These are phyloP conservation scores for Isaurus tuberculatus DNA, from an alignment of 92 coral and sea anemone species.

Conservation along the genomic window DNA sequence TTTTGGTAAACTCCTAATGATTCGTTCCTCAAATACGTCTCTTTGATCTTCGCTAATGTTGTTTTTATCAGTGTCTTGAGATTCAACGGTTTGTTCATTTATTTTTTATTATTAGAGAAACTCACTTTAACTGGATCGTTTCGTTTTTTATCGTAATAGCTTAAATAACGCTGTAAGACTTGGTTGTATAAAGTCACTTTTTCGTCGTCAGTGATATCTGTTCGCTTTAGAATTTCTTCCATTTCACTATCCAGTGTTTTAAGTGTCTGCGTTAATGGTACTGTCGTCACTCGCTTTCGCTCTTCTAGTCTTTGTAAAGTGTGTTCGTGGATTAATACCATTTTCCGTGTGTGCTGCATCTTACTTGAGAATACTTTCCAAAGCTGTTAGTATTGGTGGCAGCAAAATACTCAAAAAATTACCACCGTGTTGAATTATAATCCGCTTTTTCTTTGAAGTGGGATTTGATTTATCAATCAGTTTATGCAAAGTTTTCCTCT, in stretches of 20 bases:
- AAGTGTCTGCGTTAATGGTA: slow-evolving; percentile 43
- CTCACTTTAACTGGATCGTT: not conserved
- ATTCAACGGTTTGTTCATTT: not conserved
- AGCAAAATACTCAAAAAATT: too few species aligned
- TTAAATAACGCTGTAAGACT: not conserved
- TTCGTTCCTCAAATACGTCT: slow-evolving; percentile 23
- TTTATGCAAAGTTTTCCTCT: too few species aligned
- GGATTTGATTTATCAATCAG: too few species aligned
- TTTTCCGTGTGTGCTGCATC: too few species aligned
- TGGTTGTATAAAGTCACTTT: not conserved
- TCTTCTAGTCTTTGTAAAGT: slow-evolving; percentile 48
- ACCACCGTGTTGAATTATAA: too few species aligned
- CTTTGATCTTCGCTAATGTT: not conserved
- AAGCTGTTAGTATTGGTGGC: too few species aligned
- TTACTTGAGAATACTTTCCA: not conserved
- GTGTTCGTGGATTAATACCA: slow-evolving; percentile 36
- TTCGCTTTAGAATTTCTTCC: slow-evolving; percentile 30
- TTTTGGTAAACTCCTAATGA: slow-evolving; percentile 27
- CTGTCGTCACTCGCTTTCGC: slow-evolving; percentile 52
- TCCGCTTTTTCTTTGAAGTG: too few species aligned
- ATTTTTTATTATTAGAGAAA: not conserved
- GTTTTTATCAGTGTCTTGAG: not conserved
- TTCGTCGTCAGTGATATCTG: slow-evolving; percentile 42
- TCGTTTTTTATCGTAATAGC: not conserved
- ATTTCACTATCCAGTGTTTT: slow-evolving; percentile 46